Evolutionary conservation across 2,113 vertebrate genomes (phyloP).

Genomic region (Oostethus manadensis): DNA sequence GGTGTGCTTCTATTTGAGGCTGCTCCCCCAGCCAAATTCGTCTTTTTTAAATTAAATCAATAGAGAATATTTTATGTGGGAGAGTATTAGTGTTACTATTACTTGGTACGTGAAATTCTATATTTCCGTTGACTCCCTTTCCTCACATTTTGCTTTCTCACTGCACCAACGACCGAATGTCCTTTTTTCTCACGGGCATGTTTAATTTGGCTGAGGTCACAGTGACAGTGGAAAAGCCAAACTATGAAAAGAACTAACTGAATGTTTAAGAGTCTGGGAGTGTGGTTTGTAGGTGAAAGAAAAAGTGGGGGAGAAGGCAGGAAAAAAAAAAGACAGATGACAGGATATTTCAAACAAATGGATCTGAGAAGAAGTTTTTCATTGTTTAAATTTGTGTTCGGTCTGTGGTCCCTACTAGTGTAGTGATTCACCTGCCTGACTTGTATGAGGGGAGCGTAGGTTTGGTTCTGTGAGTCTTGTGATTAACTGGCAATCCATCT

Average conservation of each 20-base stretch:
- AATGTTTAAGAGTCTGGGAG: background rate
- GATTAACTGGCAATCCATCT: no score
- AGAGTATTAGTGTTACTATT: background rate
- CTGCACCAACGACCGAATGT: background rate
- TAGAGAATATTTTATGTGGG: no score
- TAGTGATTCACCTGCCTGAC: no score
- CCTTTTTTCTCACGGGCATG: background rate
- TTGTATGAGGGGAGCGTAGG: no score
- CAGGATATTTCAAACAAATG: no score
- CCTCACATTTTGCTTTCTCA: background rate
- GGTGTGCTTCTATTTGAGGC: no score
- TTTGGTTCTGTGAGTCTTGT: no score
- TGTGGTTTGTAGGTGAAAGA: slow-evolving; percentile 2
- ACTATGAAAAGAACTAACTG: background rate
- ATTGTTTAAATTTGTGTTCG: no score
- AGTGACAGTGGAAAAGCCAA: slow-evolving; percentile 2
- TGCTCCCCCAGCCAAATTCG: no score
- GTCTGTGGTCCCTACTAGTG: no score
- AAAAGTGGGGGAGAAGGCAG: slow-evolving; percentile 7
- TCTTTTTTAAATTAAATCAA: no score
- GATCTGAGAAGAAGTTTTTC: no score
- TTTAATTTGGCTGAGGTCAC: slow-evolving; percentile 5
- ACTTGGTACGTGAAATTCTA: background rate
- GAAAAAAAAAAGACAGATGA: background rate
- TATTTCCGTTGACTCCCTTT: background rate